Conservation (phyloP, 2,888 invertebrate genomes). For the Tetrapedia diversipes region DNA sequence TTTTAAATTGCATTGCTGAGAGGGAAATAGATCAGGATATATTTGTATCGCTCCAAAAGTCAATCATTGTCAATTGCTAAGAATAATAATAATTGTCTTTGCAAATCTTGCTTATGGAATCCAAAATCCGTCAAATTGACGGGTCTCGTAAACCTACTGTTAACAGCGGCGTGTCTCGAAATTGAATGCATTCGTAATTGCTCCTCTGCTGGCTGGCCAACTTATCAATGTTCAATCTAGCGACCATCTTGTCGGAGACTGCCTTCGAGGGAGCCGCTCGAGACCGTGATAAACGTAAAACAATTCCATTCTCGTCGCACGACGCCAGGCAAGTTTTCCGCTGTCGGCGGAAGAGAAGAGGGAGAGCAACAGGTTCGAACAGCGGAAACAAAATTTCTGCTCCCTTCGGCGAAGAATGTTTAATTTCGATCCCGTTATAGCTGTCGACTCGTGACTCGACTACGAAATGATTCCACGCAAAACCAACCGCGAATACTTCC, state of each 20-base stretch:
- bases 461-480: no score
- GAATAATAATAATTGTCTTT: no score
- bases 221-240: constrained; percentile 45
- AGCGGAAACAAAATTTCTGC: constrained; percentile 20
- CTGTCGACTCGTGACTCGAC: no score
- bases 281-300: constrained; percentile 31
- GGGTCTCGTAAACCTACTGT: no score
- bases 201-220: constrained; percentile 2
- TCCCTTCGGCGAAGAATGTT: background rate
- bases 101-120: no score
- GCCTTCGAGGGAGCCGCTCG: constrained; percentile 7
- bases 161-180: constrained; percentile 25
- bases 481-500: no score
- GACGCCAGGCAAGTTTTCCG: constrained; percentile 14
- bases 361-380: constrained; percentile 45
- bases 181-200: constrained; percentile 37
- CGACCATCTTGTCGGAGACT: background rate
- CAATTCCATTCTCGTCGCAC: constrained; percentile 5
- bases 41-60: no score
- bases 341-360: background rate
- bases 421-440: background rate
- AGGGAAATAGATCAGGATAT: no score
- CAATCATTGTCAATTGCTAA: no score
- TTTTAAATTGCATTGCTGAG: no score
- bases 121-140: no score